Evolutionary conservation across 2,888 invertebrate genomes (phyloP), one percentile per base, ranked within the genome.

Genomic region (Napeogenes sylphis): DNA sequence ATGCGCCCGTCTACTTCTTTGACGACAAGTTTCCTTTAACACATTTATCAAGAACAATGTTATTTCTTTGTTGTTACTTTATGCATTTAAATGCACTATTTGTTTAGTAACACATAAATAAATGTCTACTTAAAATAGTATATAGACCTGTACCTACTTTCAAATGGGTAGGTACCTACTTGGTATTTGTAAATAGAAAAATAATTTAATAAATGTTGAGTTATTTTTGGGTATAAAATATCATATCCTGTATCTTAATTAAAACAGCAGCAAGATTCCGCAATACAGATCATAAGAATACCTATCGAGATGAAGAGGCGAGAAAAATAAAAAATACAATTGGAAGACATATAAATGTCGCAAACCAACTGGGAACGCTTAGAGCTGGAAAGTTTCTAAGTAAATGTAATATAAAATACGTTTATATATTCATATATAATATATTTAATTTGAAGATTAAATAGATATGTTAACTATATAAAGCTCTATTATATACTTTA

Each of bases 11-110:
- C 56, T 33, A 56, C 4, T 54, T 66, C 59, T 58, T 59, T 68
- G 73, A 77, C 78, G 79, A 77, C 83, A 84, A 82, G 85, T 85
- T 85, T 83, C 85, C 84, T 87, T 85, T 83, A 83, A 82, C 81
- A 83, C 81, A 84, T 83, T 84, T 83, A 84, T 85, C 82, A 85
- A 83, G 81, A 79, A 75, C 73, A 54, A 33, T 59, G 46, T 57
- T 47, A 21, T 47, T 46, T 42, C 62, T 59, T 59, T 65, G 56
- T 4, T 45, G 35, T 21, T 55, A 60, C 46, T 55, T 55, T 42
- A 33, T 56, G n/a, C 46, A 56, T 45, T 56, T 53, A 45, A 61
- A 61, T 61, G 46, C 56, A 38, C 13, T 61, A 51, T n/a, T 42
- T n/a, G 21, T 21, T 21, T 21, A 21, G 21, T 21, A 21, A 21